These are phyloP conservation scores for Tiliqua scincoides DNA, from an alignment of 2,113 vertebrate species.

Conservation along the genomic window DNA sequence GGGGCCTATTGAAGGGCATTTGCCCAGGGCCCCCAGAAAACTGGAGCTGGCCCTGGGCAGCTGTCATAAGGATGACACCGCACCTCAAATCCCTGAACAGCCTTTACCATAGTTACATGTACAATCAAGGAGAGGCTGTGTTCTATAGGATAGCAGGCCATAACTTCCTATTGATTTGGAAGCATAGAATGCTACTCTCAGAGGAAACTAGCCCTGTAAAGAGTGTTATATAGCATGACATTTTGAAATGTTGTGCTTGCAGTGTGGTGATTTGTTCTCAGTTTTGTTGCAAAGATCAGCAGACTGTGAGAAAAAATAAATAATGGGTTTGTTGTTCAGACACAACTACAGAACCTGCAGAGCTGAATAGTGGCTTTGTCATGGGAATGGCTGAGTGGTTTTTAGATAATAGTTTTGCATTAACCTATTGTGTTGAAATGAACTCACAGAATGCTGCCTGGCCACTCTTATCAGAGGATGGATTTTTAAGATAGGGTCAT, in stretches of 20 bases:
- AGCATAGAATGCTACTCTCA: background rate
- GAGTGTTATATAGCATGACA: background rate
- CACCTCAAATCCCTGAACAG: background rate
- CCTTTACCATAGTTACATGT: background rate
- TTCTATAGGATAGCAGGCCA: background rate
- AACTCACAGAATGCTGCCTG: constrained; percentile 33
- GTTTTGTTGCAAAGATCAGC: constrained; percentile 32
- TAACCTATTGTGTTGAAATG: constrained; percentile 6
- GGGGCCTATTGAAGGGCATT: too few species aligned
- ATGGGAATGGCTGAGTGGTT: constrained; percentile 19
- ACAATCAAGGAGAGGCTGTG: background rate
- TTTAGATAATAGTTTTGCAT: constrained; percentile 9
- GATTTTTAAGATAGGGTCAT: background rate
- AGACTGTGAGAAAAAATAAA: constrained; percentile 31
- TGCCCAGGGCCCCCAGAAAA: too few species aligned
- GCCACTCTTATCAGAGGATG: background rate
- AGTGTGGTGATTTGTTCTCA: constrained; percentile 30
- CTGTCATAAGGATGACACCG: too few species aligned
- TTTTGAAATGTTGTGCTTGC: constrained; percentile 32
- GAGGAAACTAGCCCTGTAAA: background rate
- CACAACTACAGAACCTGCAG: constrained; percentile 46
- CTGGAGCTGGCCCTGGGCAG: too few species aligned
- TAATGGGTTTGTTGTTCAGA: constrained; percentile 39
- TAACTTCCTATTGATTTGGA: background rate
- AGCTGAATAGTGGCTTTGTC: constrained; percentile 26